Percentiles rank a stretch among this genome's conserved stretches.
phyloP scores from a whole-genome alignment of 2,888 invertebrate species.

The Fragum whitleyi region DNA sequence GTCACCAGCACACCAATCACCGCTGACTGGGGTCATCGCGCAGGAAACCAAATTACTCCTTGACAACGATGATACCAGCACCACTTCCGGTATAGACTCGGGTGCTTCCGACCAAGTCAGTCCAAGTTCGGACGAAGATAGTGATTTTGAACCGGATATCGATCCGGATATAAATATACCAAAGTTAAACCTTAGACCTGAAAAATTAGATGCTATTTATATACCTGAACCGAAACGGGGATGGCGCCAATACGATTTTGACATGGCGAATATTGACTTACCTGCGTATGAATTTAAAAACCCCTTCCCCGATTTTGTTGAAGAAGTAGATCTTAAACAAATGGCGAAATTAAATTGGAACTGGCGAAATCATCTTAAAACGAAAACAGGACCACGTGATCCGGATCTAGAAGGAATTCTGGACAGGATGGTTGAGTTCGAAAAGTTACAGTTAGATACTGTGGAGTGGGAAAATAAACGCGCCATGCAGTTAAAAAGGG shows the following conservation, averaged over 20 bases:
- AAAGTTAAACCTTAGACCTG: constrained; percentile 76
- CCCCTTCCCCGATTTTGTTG: constrained; percentile 72
- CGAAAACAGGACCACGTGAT: constrained; percentile 56
- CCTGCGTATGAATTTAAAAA: constrained; percentile 75
- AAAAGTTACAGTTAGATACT: constrained; percentile 75
- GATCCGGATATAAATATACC: constrained; percentile 69
- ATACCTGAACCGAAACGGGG: constrained; percentile 76
- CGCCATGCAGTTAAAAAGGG: constrained; percentile 62
- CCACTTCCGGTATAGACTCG: constrained; percentile 75
- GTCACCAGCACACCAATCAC: constrained; percentile 54
- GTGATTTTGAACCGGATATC: constrained; percentile 74
- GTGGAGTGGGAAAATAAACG: constrained; percentile 76
- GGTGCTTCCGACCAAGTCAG: constrained; percentile 66
- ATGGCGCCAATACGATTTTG: constrained; percentile 79
- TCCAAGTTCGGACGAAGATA: constrained; percentile 68
- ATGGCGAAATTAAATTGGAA: constrained; percentile 72
- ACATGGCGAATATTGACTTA: constrained; percentile 73
- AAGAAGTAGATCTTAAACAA: constrained; percentile 71
- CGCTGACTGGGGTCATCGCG: constrained; percentile 55
- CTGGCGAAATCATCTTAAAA: constrained; percentile 71
- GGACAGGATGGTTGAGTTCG: constrained; percentile 76
- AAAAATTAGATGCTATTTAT: constrained; percentile 77
- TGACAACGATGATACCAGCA: constrained; percentile 69
- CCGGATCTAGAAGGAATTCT: constrained; percentile 65
- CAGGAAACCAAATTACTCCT: constrained; percentile 55